Percentiles rank a stretch among this genome's conserved stretches.
phyloP scores from a whole-genome alignment of 2,888 invertebrate species.

The Cerceris ruficornis region DNA sequence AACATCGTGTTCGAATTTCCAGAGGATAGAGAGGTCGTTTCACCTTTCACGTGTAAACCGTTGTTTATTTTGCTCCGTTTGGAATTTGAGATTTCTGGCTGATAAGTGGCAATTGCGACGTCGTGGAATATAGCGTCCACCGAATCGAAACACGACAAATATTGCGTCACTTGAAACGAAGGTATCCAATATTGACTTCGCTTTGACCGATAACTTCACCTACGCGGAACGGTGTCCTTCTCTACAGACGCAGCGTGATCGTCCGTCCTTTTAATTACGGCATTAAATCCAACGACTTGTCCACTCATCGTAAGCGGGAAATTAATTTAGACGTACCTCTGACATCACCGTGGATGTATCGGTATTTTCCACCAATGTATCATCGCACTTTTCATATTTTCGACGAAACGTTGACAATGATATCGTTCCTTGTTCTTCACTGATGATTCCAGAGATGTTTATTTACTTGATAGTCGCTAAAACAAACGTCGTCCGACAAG shows the following conservation, averaged over 20 bases:
- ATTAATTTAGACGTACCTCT: background rate
- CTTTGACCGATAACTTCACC: background rate
- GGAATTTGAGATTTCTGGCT: background rate
- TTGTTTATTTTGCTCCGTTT: background rate
- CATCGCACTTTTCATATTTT: slow-evolving; percentile 3
- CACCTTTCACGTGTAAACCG: background rate
- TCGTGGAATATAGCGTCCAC: background rate
- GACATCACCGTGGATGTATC: background rate
- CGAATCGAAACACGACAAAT: background rate
- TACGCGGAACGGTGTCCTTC: background rate
- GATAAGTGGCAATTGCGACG: slow-evolving; percentile 4
- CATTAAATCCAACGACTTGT: background rate
- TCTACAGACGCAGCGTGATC: background rate
- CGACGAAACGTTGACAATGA: background rate
- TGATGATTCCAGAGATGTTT: background rate
- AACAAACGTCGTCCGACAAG: background rate
- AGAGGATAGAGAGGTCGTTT: background rate
- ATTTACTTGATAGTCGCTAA: background rate
- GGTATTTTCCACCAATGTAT: slow-evolving; percentile 2
- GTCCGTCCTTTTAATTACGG: too few species aligned
- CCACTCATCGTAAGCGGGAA: background rate
- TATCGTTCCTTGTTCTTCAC: background rate
- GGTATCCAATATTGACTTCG: background rate
- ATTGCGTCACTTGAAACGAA: background rate
- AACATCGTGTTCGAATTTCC: slow-evolving; percentile 30